A percentile compares a stretch with the other conserved stretches of the same genome.
Conservation (phyloP, 2,888 invertebrate genomes). For the Yponomeuta cagnagella region DNA sequence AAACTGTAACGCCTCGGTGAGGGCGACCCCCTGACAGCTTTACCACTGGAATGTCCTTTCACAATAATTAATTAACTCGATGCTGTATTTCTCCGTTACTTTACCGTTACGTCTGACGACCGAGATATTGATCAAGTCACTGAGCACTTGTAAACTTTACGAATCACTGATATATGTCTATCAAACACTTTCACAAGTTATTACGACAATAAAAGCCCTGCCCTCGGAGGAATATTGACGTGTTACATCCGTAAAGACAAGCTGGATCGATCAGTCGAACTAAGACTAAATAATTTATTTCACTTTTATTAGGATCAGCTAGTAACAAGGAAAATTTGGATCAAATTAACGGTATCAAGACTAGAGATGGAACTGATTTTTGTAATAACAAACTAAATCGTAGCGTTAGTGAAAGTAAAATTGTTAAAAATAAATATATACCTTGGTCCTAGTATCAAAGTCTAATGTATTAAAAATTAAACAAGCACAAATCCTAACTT, state of each 20-base stretch:
- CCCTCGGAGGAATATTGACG: constrained; percentile 71
- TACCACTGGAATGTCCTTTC: constrained; percentile 4
- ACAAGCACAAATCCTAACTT: constrained; percentile 58
- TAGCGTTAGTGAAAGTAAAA: constrained; percentile 43
- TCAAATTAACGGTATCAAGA: constrained; percentile 49
- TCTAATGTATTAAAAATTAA: constrained; percentile 63
- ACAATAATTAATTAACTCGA: background rate
- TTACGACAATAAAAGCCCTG: constrained; percentile 57
- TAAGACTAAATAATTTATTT: constrained; percentile 30
- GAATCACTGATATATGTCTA: constrained; percentile 4
- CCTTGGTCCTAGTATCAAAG: constrained; percentile 89
- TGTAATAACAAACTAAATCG: constrained; percentile 67
- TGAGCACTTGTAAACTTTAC: background rate
- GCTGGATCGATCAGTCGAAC: constrained; percentile 61
- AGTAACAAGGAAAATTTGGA: background rate
- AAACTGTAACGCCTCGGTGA: background rate
- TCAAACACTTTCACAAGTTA: constrained; percentile 56
- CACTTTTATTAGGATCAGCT: constrained; percentile 23
- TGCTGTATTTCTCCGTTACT: background rate
- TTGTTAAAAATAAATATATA: constrained; percentile 72
- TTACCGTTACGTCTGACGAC: constrained; percentile 2
- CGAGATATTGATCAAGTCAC: background rate
- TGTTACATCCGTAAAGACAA: constrained; percentile 69
- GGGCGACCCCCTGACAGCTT: background rate
- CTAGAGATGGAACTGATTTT: constrained; percentile 49